Evolutionary conservation across 1,140 invertebrate genomes (phyloP).

Genomic region (Macrobrachium rosenbergii): DNA sequence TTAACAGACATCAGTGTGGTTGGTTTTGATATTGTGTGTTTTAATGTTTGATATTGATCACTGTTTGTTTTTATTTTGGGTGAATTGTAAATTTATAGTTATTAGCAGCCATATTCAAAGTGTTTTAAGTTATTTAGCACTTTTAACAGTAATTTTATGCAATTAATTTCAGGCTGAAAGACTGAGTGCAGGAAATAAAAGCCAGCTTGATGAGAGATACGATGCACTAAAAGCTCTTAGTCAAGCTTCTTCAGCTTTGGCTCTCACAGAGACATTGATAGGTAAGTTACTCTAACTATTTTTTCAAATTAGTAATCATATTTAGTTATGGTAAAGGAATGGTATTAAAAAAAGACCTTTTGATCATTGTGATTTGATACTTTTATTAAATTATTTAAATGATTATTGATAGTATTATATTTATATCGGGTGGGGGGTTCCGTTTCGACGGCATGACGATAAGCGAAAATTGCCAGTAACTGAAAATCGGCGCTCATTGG

Average conservation of each 20-base stretch:
- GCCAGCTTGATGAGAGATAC: not conserved
- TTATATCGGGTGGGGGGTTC: too few relatives aligned
- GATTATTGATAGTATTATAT: too few relatives aligned
- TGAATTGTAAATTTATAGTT: not conserved
- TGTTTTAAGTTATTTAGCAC: not conserved
- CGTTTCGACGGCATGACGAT: too few relatives aligned
- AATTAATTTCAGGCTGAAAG: not conserved
- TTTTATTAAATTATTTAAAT: too few relatives aligned
- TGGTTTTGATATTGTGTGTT: too few relatives aligned
- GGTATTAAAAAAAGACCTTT: not conserved
- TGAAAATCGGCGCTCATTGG: too few relatives aligned
- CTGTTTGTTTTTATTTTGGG: too few relatives aligned
- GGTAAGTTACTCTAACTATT: constrained; percentile 2
- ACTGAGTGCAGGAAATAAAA: not conserved
- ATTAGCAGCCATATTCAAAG: not conserved
- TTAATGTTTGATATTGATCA: too few relatives aligned
- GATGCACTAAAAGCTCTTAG: constrained; percentile 43
- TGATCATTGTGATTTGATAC: not conserved
- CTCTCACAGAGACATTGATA: constrained; percentile 54
- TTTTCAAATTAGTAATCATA: not conserved
- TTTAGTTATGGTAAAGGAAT: not conserved
- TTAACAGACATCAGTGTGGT: too few relatives aligned
- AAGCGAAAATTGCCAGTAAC: too few relatives aligned
- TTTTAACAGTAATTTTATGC: not conserved
- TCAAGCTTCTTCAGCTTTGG: constrained; percentile 46